These are phyloP conservation scores for Melieria omissa DNA, from an alignment of 2,888 invertebrate genomes.

Conservation along the genomic window DNA sequence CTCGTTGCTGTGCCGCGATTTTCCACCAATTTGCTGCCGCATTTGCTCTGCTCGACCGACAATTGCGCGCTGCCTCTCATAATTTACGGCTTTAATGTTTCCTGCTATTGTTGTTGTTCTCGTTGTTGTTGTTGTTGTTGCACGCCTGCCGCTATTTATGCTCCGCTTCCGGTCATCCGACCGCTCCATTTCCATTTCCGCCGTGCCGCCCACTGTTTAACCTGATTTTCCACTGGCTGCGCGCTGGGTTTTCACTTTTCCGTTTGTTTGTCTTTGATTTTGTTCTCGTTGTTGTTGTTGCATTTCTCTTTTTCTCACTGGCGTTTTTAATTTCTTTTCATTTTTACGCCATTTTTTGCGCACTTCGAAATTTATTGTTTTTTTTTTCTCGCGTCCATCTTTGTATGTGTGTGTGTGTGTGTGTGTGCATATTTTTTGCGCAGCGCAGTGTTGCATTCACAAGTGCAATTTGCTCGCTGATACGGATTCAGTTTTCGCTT, in stretches of 20 bases:
- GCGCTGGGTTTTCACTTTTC: no score
- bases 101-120: no score
- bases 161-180: no score
- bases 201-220: neutral
- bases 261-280: no score
- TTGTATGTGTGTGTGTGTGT: conserved; percentile 1
- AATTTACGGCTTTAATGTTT: no score
- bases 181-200: no score
- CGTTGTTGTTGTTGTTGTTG: no score
- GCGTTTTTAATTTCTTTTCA: neutral
- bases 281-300: neutral
- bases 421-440: neutral
- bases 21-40: no score
- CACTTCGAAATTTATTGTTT: neutral
- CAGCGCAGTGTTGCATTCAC: neutral
- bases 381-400: neutral
- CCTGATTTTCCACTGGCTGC: neutral
- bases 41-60: neutral
- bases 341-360: conserved; percentile 5
- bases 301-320: neutral
- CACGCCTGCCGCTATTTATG: no score
- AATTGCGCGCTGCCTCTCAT: no score
- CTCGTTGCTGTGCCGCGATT: no score
- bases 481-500: conserved; percentile 2
- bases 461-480: conserved; percentile 3